Percentiles rank a stretch among this genome's conserved stretches.
phyloP scores from a whole-genome alignment of 2,888 invertebrate genomes.

The Cheiracanthium punctorium region DNA sequence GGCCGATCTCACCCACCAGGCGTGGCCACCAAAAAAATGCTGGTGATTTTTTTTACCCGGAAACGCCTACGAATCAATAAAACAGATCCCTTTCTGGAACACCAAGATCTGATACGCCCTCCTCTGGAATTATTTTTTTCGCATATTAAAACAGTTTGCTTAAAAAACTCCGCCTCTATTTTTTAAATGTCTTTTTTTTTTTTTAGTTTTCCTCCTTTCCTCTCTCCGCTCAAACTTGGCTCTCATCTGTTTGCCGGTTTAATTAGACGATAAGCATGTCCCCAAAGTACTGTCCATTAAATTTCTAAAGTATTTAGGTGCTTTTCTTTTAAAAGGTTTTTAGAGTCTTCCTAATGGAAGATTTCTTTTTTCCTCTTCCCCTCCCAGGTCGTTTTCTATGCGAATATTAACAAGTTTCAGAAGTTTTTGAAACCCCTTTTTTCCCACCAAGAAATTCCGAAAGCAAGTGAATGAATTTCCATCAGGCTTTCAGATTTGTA shows the following conservation, averaged over 20 bases:
- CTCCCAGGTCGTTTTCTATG: background rate
- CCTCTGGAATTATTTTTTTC: conserved; percentile 6
- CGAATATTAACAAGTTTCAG: background rate
- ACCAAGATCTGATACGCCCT: conserved; percentile 29
- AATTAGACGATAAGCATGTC: conserved; percentile 59
- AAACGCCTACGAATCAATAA: conserved; percentile 55
- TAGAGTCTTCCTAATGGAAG: conserved; percentile 40
- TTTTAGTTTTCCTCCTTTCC: background rate
- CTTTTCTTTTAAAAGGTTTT: conserved; percentile 50
- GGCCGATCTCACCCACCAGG: conserved; percentile 48
- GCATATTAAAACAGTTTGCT: conserved; percentile 66
- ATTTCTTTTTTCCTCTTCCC: conserved; percentile 23
- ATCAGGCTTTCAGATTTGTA: too few relatives aligned
- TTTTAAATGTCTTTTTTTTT: conserved; percentile 16
- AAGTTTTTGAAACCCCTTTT: conserved; percentile 9
- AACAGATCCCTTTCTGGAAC: conserved; percentile 28
- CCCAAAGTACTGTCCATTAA: conserved; percentile 53
- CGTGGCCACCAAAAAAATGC: conserved; percentile 57
- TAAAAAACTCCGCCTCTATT: conserved; percentile 59
- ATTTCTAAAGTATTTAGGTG: conserved; percentile 48
- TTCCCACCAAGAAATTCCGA: too few relatives aligned
- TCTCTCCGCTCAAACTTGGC: too few relatives aligned
- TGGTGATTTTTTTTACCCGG: conserved; percentile 36
- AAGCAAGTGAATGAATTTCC: too few relatives aligned
- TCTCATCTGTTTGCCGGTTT: conserved; percentile 44